Evolutionary conservation across 1,140 invertebrate genomes (phyloP).

Genomic region (Hypothenemus hampei): DNA sequence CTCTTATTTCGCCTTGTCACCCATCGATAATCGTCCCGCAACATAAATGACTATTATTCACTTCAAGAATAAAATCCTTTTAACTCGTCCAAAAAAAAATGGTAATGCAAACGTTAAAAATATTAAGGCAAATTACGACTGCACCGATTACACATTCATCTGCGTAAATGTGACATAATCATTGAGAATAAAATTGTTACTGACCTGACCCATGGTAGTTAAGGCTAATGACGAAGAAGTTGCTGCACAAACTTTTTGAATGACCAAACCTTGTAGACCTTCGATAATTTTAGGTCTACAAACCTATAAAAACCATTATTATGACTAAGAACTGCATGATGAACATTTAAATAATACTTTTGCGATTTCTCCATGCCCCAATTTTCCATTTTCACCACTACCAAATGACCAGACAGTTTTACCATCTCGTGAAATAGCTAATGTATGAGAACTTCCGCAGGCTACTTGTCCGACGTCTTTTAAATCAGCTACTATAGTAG

Average conservation of each 20-base stretch:
- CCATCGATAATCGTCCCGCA: too few relatives aligned
- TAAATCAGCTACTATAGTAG: slow-evolving; percentile 56
- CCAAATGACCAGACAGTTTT: slow-evolving; percentile 65
- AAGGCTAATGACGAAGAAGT: slow-evolving; percentile 59
- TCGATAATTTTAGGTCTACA: slow-evolving; percentile 62
- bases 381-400: slow-evolving; percentile 56
- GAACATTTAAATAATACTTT: slow-evolving; percentile 29
- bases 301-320: slow-evolving; percentile 27
- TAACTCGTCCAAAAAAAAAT: too few relatives aligned
- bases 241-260: slow-evolving; percentile 57
- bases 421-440: slow-evolving; percentile 59
- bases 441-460: slow-evolving; percentile 60
- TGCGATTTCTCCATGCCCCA: slow-evolving; percentile 57
- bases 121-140: too few relatives aligned
- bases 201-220: slow-evolving; percentile 52
- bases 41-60: too few relatives aligned
- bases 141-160: too few relatives aligned
- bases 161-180: too few relatives aligned
- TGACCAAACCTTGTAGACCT: slow-evolving; percentile 55
- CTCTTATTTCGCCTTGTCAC: too few relatives aligned
- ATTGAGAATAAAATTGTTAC: too few relatives aligned
- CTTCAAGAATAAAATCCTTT: too few relatives aligned
- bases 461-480: slow-evolving; percentile 56
- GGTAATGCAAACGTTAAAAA: too few relatives aligned
- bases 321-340: background rate